Evolutionary conservation across 2,113 vertebrate species (phyloP).

Genomic region (Vireo altiloquus): DNA sequence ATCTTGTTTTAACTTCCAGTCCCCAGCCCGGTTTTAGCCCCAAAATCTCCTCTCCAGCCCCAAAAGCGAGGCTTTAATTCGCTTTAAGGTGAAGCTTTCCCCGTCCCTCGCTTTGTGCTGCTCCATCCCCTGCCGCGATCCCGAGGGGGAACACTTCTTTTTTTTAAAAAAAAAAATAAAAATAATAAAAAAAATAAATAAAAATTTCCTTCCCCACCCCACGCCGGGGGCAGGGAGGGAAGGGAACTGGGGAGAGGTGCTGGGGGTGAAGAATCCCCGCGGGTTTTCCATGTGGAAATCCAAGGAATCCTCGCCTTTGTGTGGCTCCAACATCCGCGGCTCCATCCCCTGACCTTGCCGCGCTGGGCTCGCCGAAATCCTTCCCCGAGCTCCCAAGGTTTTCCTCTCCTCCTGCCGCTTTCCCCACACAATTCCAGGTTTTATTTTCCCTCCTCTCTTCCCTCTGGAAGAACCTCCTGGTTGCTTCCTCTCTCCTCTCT

Average conservation of each 20-base stretch:
- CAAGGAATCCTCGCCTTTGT: not conserved
- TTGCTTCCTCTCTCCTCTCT: not conserved
- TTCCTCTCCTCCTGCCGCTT: not conserved
- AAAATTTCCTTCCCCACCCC: not conserved
- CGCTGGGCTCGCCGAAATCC: not conserved
- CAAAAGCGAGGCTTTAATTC: not conserved
- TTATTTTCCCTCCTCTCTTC: not conserved
- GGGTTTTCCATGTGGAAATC: not conserved
- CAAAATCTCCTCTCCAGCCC: not conserved
- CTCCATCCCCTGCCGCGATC: no score
- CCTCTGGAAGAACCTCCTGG: not conserved
- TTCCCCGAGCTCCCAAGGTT: no score
- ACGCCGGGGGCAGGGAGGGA: not conserved
- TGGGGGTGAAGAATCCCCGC: not conserved
- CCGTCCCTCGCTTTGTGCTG: not conserved
- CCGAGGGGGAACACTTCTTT: not conserved
- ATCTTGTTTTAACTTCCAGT: not conserved
- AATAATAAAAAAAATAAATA: no score
- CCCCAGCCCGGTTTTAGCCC: no score
- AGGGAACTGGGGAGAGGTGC: no score
- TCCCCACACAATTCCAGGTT: not conserved
- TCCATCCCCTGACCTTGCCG: not conserved
- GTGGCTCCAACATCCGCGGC: not conserved
- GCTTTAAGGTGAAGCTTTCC: not conserved
- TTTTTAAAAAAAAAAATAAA: no score